A percentile compares a stretch with the other conserved stretches of the same genome.
phyloP scores from a whole-genome alignment of 2,888 invertebrate genomes.

The Hipparchia semele region DNA sequence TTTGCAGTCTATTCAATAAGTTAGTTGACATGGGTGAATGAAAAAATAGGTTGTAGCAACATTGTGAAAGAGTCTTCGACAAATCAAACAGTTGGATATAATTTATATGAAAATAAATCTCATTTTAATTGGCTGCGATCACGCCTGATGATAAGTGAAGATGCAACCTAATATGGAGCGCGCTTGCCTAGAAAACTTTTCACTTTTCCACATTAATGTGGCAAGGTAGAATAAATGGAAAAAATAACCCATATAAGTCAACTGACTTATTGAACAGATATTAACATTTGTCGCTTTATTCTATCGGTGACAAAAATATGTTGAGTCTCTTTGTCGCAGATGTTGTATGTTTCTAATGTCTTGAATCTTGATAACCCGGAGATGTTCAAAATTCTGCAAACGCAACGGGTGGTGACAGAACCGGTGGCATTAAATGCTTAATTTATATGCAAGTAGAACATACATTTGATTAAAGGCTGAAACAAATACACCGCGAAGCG shows the following conservation, averaged over 20 bases:
- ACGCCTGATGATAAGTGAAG: too few relatives aligned
- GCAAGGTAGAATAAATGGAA: too few relatives aligned
- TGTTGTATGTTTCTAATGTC: conserved; percentile 10
- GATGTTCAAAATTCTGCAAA: conserved; percentile 37
- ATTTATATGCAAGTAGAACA: conserved; percentile 41
- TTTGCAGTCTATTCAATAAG: too few relatives aligned
- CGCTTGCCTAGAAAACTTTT: too few relatives aligned
- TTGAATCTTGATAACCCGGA: conserved; percentile 20
- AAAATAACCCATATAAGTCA: neutral
- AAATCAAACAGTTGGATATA: too few relatives aligned
- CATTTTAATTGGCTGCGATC: too few relatives aligned
- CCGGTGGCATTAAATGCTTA: conserved; percentile 39
- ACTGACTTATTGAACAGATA: neutral
- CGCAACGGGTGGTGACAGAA: conserved; percentile 35
- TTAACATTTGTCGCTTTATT: neutral
- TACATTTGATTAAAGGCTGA: conserved; percentile 33
- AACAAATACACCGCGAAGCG: neutral
- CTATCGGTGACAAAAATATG: neutral
- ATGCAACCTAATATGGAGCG: too few relatives aligned
- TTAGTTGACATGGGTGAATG: too few relatives aligned
- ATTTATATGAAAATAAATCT: too few relatives aligned
- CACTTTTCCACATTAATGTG: too few relatives aligned
- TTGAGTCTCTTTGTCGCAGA: neutral
- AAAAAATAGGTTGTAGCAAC: too few relatives aligned
- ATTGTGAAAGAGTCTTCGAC: too few relatives aligned